Evolutionary conservation across 2,113 vertebrate species (phyloP).

Genomic region (Eira barbara): DNA sequence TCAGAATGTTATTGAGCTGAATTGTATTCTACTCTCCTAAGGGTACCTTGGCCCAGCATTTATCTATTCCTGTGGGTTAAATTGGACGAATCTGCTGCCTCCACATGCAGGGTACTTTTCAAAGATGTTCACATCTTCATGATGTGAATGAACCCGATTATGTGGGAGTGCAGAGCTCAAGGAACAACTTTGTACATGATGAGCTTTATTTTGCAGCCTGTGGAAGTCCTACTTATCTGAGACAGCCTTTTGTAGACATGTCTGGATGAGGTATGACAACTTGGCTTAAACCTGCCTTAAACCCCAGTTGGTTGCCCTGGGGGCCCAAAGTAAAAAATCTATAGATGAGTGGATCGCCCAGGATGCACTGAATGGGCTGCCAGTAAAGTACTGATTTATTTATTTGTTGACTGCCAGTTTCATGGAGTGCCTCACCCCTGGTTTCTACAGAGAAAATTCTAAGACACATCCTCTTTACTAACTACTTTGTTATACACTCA

Average conservation of each 20-base stretch:
- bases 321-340: conserved; percentile 58
- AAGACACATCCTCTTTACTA: conserved; percentile 30
- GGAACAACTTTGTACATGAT: conserved; percentile 54
- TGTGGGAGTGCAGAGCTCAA: conserved; percentile 25
- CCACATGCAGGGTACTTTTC: conserved; percentile 6
- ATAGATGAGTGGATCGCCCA: not conserved
- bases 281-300: conserved; percentile 72
- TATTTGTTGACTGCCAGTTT: conserved; percentile 12
- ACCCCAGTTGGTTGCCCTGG: conserved; percentile 63
- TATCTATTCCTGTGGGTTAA: conserved; percentile 33
- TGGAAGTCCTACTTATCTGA: conserved; percentile 69
- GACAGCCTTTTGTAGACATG: conserved; percentile 66
- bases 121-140: not conserved
- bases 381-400: not conserved
- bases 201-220: conserved; percentile 73
- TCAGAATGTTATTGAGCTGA: conserved; percentile 47
- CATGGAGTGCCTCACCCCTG: not conserved
- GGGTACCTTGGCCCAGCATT: not conserved
- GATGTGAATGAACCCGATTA: conserved; percentile 12
- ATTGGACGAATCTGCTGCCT: conserved; percentile 56
- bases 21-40: conserved; percentile 20
- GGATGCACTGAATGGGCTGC: not conserved
- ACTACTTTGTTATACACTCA: not conserved
- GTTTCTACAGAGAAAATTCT: conserved; percentile 59
- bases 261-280: conserved; percentile 70